A percentile compares a stretch with the other conserved stretches of the same genome.
Conservation (phyloP, 2,797 vertebrate species). For the Pteronotus mesoamericanus region DNA sequence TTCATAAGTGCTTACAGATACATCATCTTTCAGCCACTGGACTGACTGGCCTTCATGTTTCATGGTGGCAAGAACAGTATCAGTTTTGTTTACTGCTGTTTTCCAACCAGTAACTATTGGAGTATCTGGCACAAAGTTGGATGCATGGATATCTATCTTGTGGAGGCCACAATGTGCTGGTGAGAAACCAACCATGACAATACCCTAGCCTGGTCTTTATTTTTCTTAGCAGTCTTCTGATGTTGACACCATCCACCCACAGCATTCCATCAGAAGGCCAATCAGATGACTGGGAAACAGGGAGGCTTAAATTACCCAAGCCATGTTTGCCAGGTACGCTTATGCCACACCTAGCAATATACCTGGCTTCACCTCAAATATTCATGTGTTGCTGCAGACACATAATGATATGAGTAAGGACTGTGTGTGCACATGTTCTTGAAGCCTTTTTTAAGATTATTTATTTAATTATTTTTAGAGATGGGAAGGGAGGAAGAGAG, state of each 20-base stretch:
- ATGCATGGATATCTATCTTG: not conserved
- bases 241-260: not conserved
- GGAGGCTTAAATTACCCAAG: not conserved
- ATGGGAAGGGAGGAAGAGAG: no score
- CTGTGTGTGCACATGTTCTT: not conserved
- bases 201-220: not conserved
- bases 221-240: not conserved
- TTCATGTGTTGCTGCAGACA: not conserved
- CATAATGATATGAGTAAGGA: not conserved
- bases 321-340: not conserved
- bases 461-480: no score
- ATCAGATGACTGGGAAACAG: not conserved
- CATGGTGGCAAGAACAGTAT: not conserved
- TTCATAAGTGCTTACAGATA: not conserved
- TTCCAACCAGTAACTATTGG: not conserved
- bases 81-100: not conserved
- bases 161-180: not conserved
- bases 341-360: not conserved
- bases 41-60: not conserved
- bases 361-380: not conserved
- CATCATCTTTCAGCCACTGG: not conserved
- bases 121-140: not conserved
- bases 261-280: not conserved
- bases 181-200: not conserved
- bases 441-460: no score